Percentiles rank a stretch among this genome's conserved stretches.
Evolutionary conservation across 2,888 invertebrate species (phyloP).

Genomic region (Callinectes sapidus): DNA sequence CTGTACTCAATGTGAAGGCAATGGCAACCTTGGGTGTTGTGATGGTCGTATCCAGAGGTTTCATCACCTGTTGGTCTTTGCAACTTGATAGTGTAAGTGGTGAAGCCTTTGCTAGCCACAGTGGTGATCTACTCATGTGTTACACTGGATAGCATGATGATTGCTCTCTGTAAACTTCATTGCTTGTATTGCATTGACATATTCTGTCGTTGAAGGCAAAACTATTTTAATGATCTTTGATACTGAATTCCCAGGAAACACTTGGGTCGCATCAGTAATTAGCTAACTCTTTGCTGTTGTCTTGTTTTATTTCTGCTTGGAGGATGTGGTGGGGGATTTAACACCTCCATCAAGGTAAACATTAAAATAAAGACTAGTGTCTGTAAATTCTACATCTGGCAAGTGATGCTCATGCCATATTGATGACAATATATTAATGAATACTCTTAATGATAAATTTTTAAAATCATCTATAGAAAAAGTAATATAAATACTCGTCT

Average conservation of each 20-base stretch:
- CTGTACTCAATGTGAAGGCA: neutral
- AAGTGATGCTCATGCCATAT: neutral
- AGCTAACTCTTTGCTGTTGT: too few relatives aligned
- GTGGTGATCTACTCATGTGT: neutral
- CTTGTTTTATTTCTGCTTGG: too few relatives aligned
- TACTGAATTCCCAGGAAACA: neutral
- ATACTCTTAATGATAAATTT: too few relatives aligned
- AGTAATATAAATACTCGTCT: too few relatives aligned
- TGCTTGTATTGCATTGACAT: neutral
- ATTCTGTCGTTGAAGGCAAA: neutral
- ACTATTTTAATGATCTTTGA: neutral
- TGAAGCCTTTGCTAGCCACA: too few relatives aligned
- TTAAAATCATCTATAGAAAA: too few relatives aligned
- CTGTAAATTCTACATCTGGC: neutral
- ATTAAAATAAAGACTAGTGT: too few relatives aligned
- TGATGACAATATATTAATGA: neutral
- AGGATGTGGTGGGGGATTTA: too few relatives aligned
- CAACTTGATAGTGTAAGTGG: too few relatives aligned
- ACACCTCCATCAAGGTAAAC: too few relatives aligned
- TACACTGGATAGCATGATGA: neutral
- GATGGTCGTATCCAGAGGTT: too few relatives aligned
- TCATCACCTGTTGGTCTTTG: too few relatives aligned
- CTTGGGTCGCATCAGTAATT: neutral
- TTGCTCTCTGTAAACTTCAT: neutral
- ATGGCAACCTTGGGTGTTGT: neutral